phyloP scores from a whole-genome alignment of 2,797 vertebrate genomes.

The Perodicticus potto region DNA sequence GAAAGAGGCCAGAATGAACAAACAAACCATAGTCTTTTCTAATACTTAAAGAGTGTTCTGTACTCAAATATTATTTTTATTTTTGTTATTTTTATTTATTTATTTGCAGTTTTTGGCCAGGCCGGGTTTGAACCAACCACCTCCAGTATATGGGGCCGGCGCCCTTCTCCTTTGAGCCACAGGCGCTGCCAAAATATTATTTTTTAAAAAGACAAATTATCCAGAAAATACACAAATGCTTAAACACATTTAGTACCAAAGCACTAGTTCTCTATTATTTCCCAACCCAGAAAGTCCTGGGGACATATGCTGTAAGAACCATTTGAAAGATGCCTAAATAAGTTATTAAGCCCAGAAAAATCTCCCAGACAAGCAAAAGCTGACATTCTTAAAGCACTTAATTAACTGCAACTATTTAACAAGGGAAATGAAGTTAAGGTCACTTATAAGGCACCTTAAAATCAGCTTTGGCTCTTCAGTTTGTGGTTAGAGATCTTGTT shows the following conservation, averaged over 20 bases:
- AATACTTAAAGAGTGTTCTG: not conserved
- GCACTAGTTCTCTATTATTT: not conserved
- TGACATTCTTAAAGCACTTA: constrained; percentile 46
- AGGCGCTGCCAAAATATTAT: not conserved
- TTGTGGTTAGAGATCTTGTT: constrained; percentile 31
- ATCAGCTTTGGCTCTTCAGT: constrained; percentile 42
- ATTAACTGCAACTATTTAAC: constrained; percentile 44
- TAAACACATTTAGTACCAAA: constrained; percentile 53
- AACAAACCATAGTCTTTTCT: constrained; percentile 1
- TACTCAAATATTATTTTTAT: not conserved
- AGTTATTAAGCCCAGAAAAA: constrained; percentile 50
- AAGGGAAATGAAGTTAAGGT: constrained; percentile 39
- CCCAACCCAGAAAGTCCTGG: constrained; percentile 49
- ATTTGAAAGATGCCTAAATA: constrained; percentile 53
- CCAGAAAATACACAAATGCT: constrained; percentile 53
- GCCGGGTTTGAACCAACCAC: too few relatives aligned
- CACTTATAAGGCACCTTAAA: constrained; percentile 34
- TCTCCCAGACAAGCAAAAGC: constrained; percentile 45
- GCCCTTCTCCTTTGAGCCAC: too few relatives aligned
- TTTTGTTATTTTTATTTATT: too few relatives aligned
- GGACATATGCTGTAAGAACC: not conserved
- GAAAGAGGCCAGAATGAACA: constrained; percentile 49
- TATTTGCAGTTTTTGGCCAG: too few relatives aligned
- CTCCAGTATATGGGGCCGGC: too few relatives aligned
- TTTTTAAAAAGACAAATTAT: not conserved